phyloP scores from a whole-genome alignment of 2,888 invertebrate species.

The Brenthis daphne region DNA sequence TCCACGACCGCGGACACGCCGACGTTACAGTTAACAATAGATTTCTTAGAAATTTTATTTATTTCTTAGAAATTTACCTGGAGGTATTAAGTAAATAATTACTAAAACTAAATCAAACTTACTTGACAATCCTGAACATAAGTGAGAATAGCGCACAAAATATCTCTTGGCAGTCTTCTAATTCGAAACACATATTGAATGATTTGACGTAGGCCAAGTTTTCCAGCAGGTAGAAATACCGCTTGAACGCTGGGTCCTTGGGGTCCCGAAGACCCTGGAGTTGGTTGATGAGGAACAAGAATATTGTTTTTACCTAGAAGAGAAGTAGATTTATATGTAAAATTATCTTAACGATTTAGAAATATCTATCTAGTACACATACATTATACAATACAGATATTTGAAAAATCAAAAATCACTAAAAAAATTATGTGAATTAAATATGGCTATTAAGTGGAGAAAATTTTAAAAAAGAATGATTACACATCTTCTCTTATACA shows the following conservation, averaged over 20 bases:
- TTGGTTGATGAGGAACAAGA: slow-evolving; percentile 96
- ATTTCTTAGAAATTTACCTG: background rate
- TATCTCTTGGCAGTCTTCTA: slow-evolving; percentile 98
- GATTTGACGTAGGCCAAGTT: slow-evolving; percentile 98
- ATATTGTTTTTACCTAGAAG: slow-evolving; percentile 87
- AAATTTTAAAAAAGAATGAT: no score
- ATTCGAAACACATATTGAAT: slow-evolving; percentile 98
- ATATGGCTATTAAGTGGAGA: no score
- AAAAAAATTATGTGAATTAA: no score
- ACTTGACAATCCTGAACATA: slow-evolving; percentile 98
- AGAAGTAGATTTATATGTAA: background rate
- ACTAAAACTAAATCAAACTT: slow-evolving; percentile 62
- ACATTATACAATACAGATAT: no score
- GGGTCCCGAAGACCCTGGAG: slow-evolving; percentile 96
- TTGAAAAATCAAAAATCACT: no score
- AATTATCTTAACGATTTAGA: background rate
- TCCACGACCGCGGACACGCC: no score
- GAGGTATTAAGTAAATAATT: background rate
- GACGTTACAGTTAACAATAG: no score
- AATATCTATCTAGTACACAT: no score
- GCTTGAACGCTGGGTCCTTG: slow-evolving; percentile 97
- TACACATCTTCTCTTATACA: no score
- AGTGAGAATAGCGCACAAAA: slow-evolving; percentile 96
- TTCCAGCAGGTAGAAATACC: slow-evolving; percentile 98
- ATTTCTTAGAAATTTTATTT: no score